A percentile compares a stretch with the other conserved stretches of the same genome.
phyloP scores from a whole-genome alignment of 2,113 vertebrate species.

The Callipepla squamata region DNA sequence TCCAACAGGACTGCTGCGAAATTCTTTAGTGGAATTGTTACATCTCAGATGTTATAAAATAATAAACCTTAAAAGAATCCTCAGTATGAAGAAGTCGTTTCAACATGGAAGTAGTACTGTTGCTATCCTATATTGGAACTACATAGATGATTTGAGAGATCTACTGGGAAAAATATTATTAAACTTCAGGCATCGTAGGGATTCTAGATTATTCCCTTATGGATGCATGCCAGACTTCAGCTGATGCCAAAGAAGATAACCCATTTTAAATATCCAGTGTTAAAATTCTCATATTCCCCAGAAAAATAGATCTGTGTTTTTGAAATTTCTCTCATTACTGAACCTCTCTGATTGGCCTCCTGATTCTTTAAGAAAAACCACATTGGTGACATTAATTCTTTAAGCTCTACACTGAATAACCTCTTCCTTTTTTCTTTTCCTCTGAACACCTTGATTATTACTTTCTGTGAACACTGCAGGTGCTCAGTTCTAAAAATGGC shows the following conservation, averaged over 20 bases:
- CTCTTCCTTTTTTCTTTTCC: neutral
- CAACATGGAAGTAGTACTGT: neutral
- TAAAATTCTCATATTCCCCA: constrained; percentile 7
- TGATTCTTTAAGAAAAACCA: neutral
- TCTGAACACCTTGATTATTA: neutral
- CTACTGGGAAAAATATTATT: constrained; percentile 14
- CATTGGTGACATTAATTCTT: neutral
- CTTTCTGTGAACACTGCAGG: neutral
- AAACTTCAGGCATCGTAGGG: neutral
- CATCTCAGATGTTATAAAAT: neutral
- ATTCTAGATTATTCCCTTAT: constrained; percentile 24
- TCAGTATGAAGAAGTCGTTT: neutral
- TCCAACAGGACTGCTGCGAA: neutral
- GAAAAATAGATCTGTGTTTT: neutral
- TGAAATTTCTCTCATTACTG: constrained; percentile 10
- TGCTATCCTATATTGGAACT: neutral
- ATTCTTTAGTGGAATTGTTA: neutral
- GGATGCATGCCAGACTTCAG: neutral
- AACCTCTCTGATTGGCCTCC: neutral
- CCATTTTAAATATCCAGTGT: constrained; percentile 5
- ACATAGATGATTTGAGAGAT: neutral
- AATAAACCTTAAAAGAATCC: neutral
- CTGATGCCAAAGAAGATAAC: constrained; percentile 37
- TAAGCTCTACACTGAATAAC: neutral
- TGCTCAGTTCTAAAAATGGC: neutral